A percentile compares a stretch with the other conserved stretches of the same genome.
phyloP scores from a whole-genome alignment of 1,140 invertebrate species.

The Procambarus clarkii region DNA sequence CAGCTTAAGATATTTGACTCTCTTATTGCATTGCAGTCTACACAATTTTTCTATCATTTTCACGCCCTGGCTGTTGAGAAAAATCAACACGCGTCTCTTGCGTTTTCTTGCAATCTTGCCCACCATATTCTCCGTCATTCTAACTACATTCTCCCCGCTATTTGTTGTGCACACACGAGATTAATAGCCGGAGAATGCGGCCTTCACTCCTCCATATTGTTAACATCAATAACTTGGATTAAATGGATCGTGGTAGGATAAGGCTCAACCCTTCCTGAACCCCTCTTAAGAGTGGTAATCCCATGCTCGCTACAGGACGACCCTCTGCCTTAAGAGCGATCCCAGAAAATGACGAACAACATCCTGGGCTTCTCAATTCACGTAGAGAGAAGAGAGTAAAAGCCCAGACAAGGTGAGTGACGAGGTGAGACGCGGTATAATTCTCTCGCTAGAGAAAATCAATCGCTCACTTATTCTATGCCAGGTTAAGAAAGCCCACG shows the following conservation, averaged over 20 bases:
- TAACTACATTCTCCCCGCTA: conserved; percentile 10
- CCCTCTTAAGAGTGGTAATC: conserved; percentile 22
- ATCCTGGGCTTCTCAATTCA: conserved; percentile 8
- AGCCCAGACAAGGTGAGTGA: conserved; percentile 50
- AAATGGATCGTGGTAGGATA: conserved; percentile 25
- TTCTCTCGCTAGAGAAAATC: conserved; percentile 51
- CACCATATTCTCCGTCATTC: neutral
- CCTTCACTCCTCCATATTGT: conserved; percentile 52
- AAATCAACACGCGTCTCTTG: conserved; percentile 1
- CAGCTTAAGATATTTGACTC: neutral
- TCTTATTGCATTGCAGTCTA: conserved; percentile 1
- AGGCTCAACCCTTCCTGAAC: neutral
- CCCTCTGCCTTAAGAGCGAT: neutral
- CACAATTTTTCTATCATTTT: neutral
- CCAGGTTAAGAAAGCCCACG: conserved; percentile 33
- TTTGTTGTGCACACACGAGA: conserved; percentile 34
- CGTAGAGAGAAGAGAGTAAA: conserved; percentile 51
- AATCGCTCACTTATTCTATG: conserved; percentile 40
- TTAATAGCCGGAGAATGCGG: conserved; percentile 25
- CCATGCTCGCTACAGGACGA: neutral
- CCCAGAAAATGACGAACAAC: neutral
- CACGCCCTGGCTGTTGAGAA: neutral
- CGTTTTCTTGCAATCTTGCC: neutral
- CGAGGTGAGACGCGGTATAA: conserved; percentile 34
- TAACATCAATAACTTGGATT: conserved; percentile 49